These are phyloP conservation scores for Poeciliopsis presidionis DNA, from an alignment of 2,797 vertebrate genomes.

Conservation along the genomic window DNA sequence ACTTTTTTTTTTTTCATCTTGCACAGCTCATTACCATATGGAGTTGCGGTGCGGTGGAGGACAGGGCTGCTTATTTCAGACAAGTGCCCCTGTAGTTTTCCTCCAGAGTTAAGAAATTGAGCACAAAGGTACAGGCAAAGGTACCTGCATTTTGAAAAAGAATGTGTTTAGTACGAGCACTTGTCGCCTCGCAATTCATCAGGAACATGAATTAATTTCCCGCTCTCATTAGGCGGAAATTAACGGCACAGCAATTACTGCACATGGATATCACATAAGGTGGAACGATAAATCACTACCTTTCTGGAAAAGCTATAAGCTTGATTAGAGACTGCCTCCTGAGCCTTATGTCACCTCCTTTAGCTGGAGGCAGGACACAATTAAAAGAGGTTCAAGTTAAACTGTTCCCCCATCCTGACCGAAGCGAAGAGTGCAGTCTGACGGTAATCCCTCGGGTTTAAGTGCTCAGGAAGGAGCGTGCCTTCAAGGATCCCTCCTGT, in stretches of 20 bases:
- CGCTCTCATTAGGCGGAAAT: slow-evolving; percentile 67
- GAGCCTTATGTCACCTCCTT: slow-evolving; percentile 24
- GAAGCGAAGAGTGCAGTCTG: slow-evolving; percentile 43
- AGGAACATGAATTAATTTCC: slow-evolving; percentile 66
- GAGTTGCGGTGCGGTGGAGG: slow-evolving; percentile 62
- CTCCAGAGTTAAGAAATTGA: slow-evolving; percentile 48
- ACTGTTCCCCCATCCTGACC: slow-evolving; percentile 37
- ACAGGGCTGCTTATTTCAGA: slow-evolving; percentile 69
- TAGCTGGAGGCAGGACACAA: slow-evolving; percentile 48
- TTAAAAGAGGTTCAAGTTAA: slow-evolving; percentile 60
- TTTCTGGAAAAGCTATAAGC: slow-evolving; percentile 42
- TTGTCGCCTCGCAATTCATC: slow-evolving; percentile 60
- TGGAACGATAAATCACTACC: slow-evolving; percentile 66
- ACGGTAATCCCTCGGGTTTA: slow-evolving; percentile 65
- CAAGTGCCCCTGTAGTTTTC: slow-evolving; percentile 59
- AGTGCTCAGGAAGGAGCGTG: slow-evolving; percentile 60
- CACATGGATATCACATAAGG: slow-evolving; percentile 46
- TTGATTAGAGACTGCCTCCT: slow-evolving; percentile 19
- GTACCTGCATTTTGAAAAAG: slow-evolving; percentile 31
- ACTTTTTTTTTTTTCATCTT: slow-evolving; percentile 65
- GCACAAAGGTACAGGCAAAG: slow-evolving; percentile 38
- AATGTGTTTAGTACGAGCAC: slow-evolving; percentile 43
- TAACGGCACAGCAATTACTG: slow-evolving; percentile 56
- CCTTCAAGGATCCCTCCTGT: slow-evolving; percentile 36
- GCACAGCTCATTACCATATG: slow-evolving; percentile 70